phyloP scores from a whole-genome alignment of 1,140 invertebrate genomes.

The Grapholita molesta region DNA sequence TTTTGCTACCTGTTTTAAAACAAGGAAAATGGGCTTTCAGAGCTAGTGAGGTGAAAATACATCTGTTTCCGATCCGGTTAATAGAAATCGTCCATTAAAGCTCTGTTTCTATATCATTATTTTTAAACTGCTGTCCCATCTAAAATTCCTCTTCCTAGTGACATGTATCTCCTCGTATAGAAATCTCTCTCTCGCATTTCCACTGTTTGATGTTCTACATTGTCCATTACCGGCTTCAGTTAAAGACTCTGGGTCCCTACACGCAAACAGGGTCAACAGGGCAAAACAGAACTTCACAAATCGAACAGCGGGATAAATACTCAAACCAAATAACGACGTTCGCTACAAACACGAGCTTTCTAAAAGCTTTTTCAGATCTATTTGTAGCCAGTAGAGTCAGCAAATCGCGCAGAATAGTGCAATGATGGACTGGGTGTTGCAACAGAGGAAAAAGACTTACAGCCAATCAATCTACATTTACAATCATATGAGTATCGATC shows the following conservation, averaged over 20 bases:
- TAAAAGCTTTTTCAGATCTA: slow-evolving; percentile 7
- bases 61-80: too few species aligned
- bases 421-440: slow-evolving; percentile 50
- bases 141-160: too few species aligned
- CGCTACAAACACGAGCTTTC: slow-evolving; percentile 11
- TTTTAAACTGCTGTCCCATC: too few species aligned
- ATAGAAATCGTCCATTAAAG: too few species aligned
- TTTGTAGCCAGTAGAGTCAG: slow-evolving; percentile 16
- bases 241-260: neutral
- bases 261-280: slow-evolving; percentile 6
- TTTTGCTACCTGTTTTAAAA: too few species aligned
- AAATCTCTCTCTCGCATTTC: too few species aligned
- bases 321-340: slow-evolving; percentile 14
- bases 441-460: slow-evolving; percentile 52
- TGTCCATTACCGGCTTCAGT: neutral
- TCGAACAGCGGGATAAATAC: slow-evolving; percentile 3
- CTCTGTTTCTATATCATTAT: too few species aligned
- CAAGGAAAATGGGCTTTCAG: too few species aligned
- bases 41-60: too few species aligned
- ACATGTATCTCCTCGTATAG: too few species aligned
- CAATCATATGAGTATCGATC: slow-evolving; percentile 73
- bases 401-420: slow-evolving; percentile 53
- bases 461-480: slow-evolving; percentile 75
- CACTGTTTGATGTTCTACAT: neutral
- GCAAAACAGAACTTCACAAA: slow-evolving; percentile 11